Evolutionary conservation across 1,140 invertebrate genomes (phyloP), one percentile per base, ranked within the genome.

Genomic region (Drosophila tani): DNA sequence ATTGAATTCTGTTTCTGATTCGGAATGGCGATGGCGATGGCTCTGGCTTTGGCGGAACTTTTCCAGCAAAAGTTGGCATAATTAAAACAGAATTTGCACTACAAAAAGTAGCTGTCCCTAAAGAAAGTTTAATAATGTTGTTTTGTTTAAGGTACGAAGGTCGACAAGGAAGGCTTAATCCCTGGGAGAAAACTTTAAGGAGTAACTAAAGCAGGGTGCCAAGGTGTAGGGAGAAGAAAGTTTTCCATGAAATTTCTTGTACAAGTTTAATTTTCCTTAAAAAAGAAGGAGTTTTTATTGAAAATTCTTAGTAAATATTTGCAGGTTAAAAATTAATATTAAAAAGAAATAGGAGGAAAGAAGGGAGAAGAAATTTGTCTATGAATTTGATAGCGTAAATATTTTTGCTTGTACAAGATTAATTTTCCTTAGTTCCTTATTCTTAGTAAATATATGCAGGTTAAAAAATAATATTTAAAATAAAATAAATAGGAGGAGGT

Each of bases 1-100:
- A 69, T 77, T 77, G 74, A 68, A 77, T 68, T 49, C 19, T 41
- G 32, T 51, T 67, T 47, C 75, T 67, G 64, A 49, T 40, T 69
- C 11, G 29, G 27, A 45, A 40, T 76, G 67, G 32, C 35, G 14
- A n/a, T 2, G 4, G 9, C 2, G 14, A n/a, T 2, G 4, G 9
- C 2, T 32, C 41, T 11, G 19, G 27, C 29, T 32, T 60, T 6
- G 15, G 27, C 29, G n/a, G 32, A 15, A 32, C 7, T 6, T 17
- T 35, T 24, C 43, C 49, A 32, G 53, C 53, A 3, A 63, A 45
- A 62, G 19, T 66, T 55, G 38, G 17, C 8, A 15, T 50, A 70
- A 67, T 68, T 70, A 53, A 70, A 70, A 45, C 12, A 27, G 6
- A 65, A 45, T 41, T 65, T 38, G 38, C 24, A 17, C 45, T 32